phyloP scores from a whole-genome alignment of 1,140 invertebrate genomes.

The Asbolus verrucosus region DNA sequence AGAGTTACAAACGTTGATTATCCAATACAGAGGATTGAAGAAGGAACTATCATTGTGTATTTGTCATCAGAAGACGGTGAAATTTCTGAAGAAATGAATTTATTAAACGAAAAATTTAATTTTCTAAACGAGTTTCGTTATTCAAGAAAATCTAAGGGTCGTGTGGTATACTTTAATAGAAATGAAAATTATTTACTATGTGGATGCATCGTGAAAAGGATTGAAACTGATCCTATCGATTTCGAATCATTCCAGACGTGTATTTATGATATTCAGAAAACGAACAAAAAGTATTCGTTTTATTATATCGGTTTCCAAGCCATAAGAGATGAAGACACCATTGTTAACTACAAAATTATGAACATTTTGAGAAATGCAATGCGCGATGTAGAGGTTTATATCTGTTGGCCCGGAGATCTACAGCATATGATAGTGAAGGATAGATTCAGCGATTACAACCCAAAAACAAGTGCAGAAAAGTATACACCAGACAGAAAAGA shows the following conservation, averaged over 20 bases:
- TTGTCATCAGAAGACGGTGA: constrained; percentile 53
- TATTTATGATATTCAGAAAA: constrained; percentile 51
- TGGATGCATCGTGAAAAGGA: constrained; percentile 56
- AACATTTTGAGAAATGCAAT: constrained; percentile 52
- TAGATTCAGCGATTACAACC: neutral
- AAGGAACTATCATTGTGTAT: constrained; percentile 57
- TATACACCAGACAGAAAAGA: neutral
- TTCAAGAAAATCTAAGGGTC: constrained; percentile 34
- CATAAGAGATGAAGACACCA: constrained; percentile 45
- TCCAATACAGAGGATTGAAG: constrained; percentile 52
- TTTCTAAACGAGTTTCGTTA: constrained; percentile 43
- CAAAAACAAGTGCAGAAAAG: neutral
- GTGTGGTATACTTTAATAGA: constrained; percentile 34
- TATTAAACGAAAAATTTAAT: constrained; percentile 55
- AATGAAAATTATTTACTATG: constrained; percentile 47
- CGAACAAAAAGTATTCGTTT: constrained; percentile 46
- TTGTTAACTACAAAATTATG: constrained; percentile 53
- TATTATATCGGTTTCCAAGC: constrained; percentile 51
- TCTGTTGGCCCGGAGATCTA: constrained; percentile 39
- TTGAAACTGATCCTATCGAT: constrained; percentile 42
- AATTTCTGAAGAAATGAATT: constrained; percentile 52
- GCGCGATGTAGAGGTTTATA: constrained; percentile 46
- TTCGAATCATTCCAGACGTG: constrained; percentile 51
- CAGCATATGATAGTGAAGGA: neutral
- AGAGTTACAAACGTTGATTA: constrained; percentile 44